Evolutionary conservation across 2,888 invertebrate genomes (phyloP).

Genomic region (Aphodius granarius): DNA sequence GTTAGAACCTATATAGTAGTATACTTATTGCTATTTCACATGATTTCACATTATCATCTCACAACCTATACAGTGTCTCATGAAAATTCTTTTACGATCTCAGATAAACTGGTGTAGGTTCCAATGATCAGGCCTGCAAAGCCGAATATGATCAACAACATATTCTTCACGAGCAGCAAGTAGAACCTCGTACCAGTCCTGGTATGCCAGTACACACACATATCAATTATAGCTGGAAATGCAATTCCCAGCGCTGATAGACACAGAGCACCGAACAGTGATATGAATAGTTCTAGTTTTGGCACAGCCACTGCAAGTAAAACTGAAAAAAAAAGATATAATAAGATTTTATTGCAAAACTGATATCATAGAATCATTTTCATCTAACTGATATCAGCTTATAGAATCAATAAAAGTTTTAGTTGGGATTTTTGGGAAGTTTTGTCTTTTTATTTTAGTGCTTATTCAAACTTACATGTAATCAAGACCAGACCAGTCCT

Average conservation of each 20-base stretch:
- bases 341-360: conserved; percentile 12
- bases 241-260: conserved; percentile 86
- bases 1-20: background rate
- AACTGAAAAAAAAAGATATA: conserved; percentile 62
- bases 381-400: too few relatives aligned
- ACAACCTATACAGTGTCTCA: conserved; percentile 27
- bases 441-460: too few relatives aligned
- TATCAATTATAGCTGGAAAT: conserved; percentile 87
- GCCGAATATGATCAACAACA: conserved; percentile 62
- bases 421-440: too few relatives aligned
- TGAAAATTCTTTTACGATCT: conserved; percentile 59
- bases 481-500: conserved; percentile 76
- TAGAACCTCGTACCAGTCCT: conserved; percentile 56
- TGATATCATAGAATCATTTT: too few relatives aligned
- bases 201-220: conserved; percentile 78
- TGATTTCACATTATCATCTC: background rate
- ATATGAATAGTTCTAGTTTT: conserved; percentile 78
- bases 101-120: conserved; percentile 64
- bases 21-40: background rate
- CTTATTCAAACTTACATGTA: conserved; percentile 86
- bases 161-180: conserved; percentile 58
- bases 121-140: conserved; percentile 66
- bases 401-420: too few relatives aligned
- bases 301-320: conserved; percentile 83
- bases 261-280: conserved; percentile 86